These are phyloP conservation scores for Leguminivora glycinivorella DNA, from an alignment of 1,140 invertebrate species.

Conservation along the genomic window DNA sequence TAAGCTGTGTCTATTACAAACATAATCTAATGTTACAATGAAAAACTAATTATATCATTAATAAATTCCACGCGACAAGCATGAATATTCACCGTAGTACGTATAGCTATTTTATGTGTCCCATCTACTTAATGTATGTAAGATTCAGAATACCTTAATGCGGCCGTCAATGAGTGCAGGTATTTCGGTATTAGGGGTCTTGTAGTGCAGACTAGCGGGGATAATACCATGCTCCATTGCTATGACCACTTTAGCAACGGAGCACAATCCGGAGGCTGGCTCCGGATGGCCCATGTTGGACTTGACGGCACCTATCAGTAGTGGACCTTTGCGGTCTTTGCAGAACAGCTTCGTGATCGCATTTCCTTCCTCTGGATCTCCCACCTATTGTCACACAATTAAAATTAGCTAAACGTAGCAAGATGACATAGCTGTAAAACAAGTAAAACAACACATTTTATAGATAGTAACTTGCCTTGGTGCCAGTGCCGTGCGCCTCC, in stretches of 20 bases:
- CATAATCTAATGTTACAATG: no score
- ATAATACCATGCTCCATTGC: constrained; percentile 93
- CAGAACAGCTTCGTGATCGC: constrained; percentile 96
- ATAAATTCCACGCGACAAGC: no score
- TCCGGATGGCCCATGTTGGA: constrained; percentile 99
- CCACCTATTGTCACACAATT: constrained; percentile 72
- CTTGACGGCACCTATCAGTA: constrained; percentile 97
- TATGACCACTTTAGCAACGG: constrained; percentile 92
- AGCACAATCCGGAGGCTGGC: constrained; percentile 94
- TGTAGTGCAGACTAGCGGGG: constrained; percentile 94
- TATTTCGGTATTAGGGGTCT: constrained; percentile 92
- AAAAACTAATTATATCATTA: no score
- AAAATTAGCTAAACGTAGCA: not conserved
- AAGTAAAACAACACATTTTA: not conserved
- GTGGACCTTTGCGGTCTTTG: constrained; percentile 86
- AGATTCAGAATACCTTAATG: constrained; percentile 83
- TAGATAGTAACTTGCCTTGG: constrained; percentile 79
- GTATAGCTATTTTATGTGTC: no score
- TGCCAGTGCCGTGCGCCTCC: constrained; percentile 98
- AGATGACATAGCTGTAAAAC: no score
- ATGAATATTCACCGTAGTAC: no score
- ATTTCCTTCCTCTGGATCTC: constrained; percentile 97
- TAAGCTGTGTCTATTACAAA: no score
- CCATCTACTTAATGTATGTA: no score
- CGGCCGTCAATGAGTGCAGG: constrained; percentile 91